Evolutionary conservation across 2,888 invertebrate genomes (phyloP).

Genomic region (Sarcophaga carnaria): DNA sequence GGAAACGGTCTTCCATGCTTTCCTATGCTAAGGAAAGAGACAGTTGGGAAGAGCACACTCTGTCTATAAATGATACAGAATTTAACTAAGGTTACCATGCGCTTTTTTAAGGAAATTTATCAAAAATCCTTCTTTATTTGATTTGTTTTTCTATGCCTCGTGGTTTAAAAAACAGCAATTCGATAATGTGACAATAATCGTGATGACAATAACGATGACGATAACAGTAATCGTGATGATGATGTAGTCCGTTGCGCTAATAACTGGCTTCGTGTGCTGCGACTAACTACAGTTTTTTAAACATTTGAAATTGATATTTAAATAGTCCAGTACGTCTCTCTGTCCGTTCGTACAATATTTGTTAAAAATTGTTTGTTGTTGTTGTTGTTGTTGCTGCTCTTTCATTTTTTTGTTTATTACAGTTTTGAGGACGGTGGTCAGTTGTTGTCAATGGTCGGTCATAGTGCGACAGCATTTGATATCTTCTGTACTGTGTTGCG

Average conservation of each 20-base stretch:
- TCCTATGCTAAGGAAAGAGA: too few species aligned
- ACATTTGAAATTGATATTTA: too few species aligned
- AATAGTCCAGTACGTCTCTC: background rate
- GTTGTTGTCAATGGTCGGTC: background rate
- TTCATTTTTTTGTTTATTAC: slow-evolving; percentile 33
- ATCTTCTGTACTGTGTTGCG: background rate
- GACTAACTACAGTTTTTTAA: too few species aligned
- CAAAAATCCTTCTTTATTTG: too few species aligned
- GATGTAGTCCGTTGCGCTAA: slow-evolving; percentile 15
- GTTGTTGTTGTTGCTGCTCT: slow-evolving; percentile 4
- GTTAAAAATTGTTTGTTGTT: background rate
- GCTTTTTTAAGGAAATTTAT: too few species aligned
- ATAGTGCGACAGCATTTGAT: background rate
- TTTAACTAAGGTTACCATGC: too few species aligned
- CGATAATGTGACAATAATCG: background rate
- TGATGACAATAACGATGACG: background rate
- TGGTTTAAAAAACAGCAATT: slow-evolving; percentile 42
- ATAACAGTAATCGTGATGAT: background rate
- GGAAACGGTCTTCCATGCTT: too few species aligned
- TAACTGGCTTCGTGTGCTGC: too few species aligned
- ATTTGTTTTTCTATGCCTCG: background rate
- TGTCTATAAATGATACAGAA: too few species aligned
- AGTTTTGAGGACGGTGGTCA: slow-evolving; percentile 74
- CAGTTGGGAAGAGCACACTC: too few species aligned
- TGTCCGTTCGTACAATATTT: background rate